Conservation (phyloP, 2,888 invertebrate species). For the Cheilosia impressa region DNA sequence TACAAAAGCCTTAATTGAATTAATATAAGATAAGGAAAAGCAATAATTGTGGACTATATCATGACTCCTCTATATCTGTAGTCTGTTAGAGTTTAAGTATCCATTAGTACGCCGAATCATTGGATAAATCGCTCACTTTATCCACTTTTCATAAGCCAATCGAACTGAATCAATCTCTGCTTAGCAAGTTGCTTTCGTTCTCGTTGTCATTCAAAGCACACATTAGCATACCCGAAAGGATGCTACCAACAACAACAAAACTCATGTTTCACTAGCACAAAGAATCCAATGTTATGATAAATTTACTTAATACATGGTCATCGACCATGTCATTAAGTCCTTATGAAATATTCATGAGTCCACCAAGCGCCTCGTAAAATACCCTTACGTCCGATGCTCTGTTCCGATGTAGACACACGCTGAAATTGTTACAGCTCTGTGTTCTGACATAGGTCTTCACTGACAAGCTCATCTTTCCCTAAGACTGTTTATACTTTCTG, state of each 20-base stretch:
- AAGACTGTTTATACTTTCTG: slow-evolving; percentile 55
- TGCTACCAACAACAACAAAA: slow-evolving; percentile 25
- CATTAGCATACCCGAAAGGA: slow-evolving; percentile 27
- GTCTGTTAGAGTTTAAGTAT: slow-evolving; percentile 7
- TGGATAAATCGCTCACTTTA: slow-evolving; percentile 46
- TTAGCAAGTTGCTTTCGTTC: slow-evolving; percentile 41
- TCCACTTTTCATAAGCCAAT: slow-evolving; percentile 45
- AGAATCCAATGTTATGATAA: slow-evolving; percentile 67
- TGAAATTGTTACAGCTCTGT: background rate
- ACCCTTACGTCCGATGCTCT: slow-evolving; percentile 19
- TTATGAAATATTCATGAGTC: slow-evolving; percentile 73
- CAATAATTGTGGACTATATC: background rate
- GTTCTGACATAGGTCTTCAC: slow-evolving; percentile 11
- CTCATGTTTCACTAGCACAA: slow-evolving; percentile 20
- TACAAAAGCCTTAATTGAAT: too few relatives aligned
- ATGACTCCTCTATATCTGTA: background rate
- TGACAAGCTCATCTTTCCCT: background rate
- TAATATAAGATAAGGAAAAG: too few relatives aligned
- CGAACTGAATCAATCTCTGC: slow-evolving; percentile 65
- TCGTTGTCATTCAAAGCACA: slow-evolving; percentile 69
- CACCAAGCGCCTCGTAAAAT: slow-evolving; percentile 51
- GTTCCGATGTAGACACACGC: slow-evolving; percentile 1
- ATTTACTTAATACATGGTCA: slow-evolving; percentile 72
- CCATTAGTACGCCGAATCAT: slow-evolving; percentile 18
- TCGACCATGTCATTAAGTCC: slow-evolving; percentile 71